Base-by-base conservation (phyloP, 2,888 invertebrate species). In the Coenonympha glycerion region DNA sequence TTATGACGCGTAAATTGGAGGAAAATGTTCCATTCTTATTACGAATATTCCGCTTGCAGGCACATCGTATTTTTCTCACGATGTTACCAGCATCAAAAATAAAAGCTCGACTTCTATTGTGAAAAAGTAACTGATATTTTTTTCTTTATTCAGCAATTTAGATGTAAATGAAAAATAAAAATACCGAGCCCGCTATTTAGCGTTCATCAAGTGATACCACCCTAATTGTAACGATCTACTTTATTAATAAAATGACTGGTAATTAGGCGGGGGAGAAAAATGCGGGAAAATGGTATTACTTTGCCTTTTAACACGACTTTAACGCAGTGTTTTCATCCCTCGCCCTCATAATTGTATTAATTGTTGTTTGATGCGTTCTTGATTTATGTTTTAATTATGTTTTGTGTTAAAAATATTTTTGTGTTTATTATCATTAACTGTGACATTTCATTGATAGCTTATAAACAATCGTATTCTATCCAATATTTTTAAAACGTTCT, bases 191-290 rank as follows among this genome's bases (percentile, higher is more conserved):
- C 58, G 55, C 53, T 56, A 60, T 61, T 61, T 63, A 64, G 52
- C 62, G 61, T 64, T 63, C 60, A 66, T 68, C 66, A 68, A 64
- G 61, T 59, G 61, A 58, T 62, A 60, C 65, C 73, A 61, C 71
- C 69, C 70, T 80, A 79, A 82, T 80, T 79, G 73, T 78, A 74
- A 78, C 74, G 77, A 77, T 75, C 76, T 72, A 67, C 73, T 80
- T 79, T 81, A 83, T 83, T 86, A 85, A 82, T 80, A 79, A 81
- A 82, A 75, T 71, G 79, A 73, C 71, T 77, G 73, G 75, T 84
- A 83, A 84, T 84, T 86, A 84, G 80, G 68, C 68, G 62, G 82
- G 82, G 86, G 83, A 73, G 80, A 80, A 82, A 85, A 84, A 83
- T 69, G 69, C 76, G 72, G 75, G 74, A 75, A 84, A 83, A 85